phyloP scores from a whole-genome alignment of 2,113 vertebrate genomes.

The Diadophis punctatus region DNA sequence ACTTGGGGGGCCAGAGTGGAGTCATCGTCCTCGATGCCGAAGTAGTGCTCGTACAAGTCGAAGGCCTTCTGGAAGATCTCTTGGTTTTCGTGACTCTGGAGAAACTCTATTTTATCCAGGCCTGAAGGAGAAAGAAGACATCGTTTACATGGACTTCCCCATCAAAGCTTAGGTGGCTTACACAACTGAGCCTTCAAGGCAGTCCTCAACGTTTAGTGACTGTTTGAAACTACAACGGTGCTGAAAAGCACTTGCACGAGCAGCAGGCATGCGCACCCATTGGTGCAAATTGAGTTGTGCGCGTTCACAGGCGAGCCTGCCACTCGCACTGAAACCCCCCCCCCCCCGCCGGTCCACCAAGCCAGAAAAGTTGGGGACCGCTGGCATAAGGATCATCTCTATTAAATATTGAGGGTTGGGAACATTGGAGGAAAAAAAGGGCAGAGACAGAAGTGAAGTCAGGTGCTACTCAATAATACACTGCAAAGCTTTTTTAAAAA shows the following conservation, averaged over 20 bases:
- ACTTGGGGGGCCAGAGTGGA: constrained; percentile 85
- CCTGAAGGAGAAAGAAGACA: constrained; percentile 65
- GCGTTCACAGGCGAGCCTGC: not conserved
- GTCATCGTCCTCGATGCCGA: constrained; percentile 92
- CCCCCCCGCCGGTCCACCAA: not conserved
- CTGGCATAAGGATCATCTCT: not conserved
- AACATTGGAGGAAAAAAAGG: not conserved
- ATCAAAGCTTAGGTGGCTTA: not conserved
- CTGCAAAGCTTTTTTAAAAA: not conserved
- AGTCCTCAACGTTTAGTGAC: rapidly evolving
- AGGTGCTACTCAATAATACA: not conserved
- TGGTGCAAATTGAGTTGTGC: not conserved
- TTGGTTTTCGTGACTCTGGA: constrained; percentile 98
- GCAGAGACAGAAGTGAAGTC: not conserved
- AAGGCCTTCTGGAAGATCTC: constrained; percentile 99
- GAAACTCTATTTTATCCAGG: constrained; percentile 97
- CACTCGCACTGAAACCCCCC: too few relatives aligned
- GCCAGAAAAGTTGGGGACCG: too few relatives aligned
- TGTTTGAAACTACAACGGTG: not conserved
- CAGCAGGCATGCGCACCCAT: not conserved
- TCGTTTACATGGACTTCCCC: too few relatives aligned
- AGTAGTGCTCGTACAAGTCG: constrained; percentile 96
- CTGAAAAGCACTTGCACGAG: not conserved
- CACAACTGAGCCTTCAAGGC: not conserved
- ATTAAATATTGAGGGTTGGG: not conserved